Conservation (phyloP, 2,888 invertebrate genomes). For the Tubulanus polymorphus region DNA sequence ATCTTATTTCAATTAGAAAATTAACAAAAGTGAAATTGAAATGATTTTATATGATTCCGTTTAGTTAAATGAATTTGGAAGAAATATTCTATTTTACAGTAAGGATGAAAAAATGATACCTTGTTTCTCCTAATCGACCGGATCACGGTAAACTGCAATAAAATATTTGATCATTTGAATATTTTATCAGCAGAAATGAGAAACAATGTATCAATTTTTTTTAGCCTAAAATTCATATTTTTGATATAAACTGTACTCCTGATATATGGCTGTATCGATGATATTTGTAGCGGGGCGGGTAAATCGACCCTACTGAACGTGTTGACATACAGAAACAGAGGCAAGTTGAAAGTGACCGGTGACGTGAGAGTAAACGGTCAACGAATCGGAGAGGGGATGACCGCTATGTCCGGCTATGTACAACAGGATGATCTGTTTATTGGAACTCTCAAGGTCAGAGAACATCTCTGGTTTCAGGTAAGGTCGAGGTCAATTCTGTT, state of each 20-base stretch:
- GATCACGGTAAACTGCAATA: too few species aligned
- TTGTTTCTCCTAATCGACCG: too few species aligned
- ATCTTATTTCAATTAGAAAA: too few species aligned
- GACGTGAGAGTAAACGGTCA: constrained; percentile 64
- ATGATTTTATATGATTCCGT: too few species aligned
- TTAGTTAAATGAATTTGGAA: too few species aligned
- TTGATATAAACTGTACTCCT: too few species aligned
- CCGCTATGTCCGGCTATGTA: constrained; percentile 73
- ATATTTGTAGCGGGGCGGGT: constrained; percentile 69
- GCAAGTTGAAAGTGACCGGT: constrained; percentile 41
- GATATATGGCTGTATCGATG: not conserved
- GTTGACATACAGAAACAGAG: constrained; percentile 73
- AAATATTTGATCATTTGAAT: too few species aligned
- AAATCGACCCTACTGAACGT: constrained; percentile 92
- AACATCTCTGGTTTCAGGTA: constrained; percentile 87
- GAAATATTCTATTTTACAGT: too few species aligned
- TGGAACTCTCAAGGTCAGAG: constrained; percentile 80
- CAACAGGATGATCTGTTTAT: constrained; percentile 93
- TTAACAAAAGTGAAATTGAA: too few species aligned
- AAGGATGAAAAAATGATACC: too few species aligned
- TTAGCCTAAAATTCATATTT: constrained; percentile 15
- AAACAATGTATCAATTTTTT: too few species aligned
- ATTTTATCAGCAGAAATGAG: not conserved
- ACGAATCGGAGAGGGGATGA: constrained; percentile 35
- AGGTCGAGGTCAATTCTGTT: too few species aligned